These are phyloP conservation scores for Cercopithecus mona DNA, from an alignment of 2,113 vertebrate genomes.

Conservation along the genomic window DNA sequence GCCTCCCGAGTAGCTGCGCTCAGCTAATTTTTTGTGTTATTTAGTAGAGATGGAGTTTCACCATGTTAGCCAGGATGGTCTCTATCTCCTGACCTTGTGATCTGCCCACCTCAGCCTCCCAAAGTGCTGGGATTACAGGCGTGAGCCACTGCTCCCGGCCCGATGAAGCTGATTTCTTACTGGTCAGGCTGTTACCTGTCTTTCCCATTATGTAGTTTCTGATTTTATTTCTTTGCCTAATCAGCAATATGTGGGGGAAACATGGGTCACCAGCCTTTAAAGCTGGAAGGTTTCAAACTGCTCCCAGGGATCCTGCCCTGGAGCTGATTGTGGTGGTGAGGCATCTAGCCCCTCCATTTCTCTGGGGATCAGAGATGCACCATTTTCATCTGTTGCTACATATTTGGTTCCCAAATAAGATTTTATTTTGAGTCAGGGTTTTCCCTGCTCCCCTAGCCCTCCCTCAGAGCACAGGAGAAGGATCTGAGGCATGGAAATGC, in stretches of 20 bases:
- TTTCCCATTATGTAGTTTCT: rapidly evolving
- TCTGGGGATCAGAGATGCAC: rapidly evolving
- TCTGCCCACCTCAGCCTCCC: too few species aligned
- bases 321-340: rapidly evolving
- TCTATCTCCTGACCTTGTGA: too few species aligned
- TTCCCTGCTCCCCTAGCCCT: neutral
- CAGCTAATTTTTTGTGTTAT: too few species aligned
- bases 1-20: too few species aligned
- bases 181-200: neutral
- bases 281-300: neutral
- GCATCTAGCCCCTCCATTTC: too few species aligned
- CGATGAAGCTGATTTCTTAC: neutral
- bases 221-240: neutral
- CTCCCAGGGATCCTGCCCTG: neutral
- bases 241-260: neutral
- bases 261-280: rapidly evolving
- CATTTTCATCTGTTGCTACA: neutral
- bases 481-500: neutral
- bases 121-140: too few species aligned
- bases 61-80: too few species aligned
- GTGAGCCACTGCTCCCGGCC: too few species aligned
- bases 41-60: too few species aligned
- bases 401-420: neutral
- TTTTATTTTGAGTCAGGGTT: neutral
- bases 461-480: neutral